Evolutionary conservation across 1,140 invertebrate genomes (phyloP).

Genomic region (Dinoponera quadriceps): DNA sequence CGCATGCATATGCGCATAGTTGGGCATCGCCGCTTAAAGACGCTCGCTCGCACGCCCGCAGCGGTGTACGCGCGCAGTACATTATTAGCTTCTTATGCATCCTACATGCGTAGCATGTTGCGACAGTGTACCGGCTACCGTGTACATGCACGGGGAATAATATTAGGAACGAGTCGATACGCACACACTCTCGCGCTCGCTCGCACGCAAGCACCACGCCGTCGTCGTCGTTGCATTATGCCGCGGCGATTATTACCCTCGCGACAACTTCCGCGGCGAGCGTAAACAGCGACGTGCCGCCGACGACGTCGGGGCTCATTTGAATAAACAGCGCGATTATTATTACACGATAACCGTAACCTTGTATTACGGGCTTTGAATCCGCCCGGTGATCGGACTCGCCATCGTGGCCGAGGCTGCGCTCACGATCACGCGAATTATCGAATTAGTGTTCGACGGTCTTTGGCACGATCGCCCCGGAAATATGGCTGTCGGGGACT

Average conservation of each 20-base stretch:
- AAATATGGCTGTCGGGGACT: too few species aligned
- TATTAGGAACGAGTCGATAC: conserved; percentile 63
- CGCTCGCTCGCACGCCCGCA: conserved; percentile 27
- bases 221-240: conserved; percentile 41
- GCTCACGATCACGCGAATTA: conserved; percentile 25
- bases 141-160: conserved; percentile 60
- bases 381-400: conserved; percentile 43
- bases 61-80: conserved; percentile 46
- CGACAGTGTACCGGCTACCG: conserved; percentile 34
- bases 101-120: conserved; percentile 57
- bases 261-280: conserved; percentile 64
- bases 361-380: conserved; percentile 55
- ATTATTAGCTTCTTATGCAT: conserved; percentile 63
- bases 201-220: neutral
- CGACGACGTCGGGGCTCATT: conserved; percentile 56
- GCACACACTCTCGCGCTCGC: neutral
- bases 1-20: conserved; percentile 1
- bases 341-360: conserved; percentile 57
- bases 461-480: neutral
- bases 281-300: conserved; percentile 60
- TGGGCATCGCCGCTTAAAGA: conserved; percentile 31
- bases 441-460: conserved; percentile 56
- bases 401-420: neutral
- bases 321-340: conserved; percentile 67
- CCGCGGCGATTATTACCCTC: conserved; percentile 53